Base-by-base conservation (phyloP, 2,113 vertebrate genomes). In the Trichechus manatus region DNA sequence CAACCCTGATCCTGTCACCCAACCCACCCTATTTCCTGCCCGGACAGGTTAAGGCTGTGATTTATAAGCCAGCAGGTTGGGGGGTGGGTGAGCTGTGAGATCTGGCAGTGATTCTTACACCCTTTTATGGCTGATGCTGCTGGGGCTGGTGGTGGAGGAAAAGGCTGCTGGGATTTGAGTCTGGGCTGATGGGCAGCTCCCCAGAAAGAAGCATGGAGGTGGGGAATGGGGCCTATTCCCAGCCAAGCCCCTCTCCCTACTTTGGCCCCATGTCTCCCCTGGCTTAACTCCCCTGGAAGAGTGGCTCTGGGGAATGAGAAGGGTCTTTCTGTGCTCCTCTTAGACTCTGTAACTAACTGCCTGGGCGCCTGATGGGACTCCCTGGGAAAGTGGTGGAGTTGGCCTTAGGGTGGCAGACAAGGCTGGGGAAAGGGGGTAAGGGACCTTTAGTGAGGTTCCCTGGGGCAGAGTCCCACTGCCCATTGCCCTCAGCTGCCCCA, bases 81-180 rank as follows among this genome's bases (percentile, higher is more conserved):
- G 77, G 31, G 36, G 50, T 74, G 31, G 36, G 44, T 74, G 86
- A 68, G 47, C 74, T 27, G 25, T 8, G 72, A 64, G 74, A 33
- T 14, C 42, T 15, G 25, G 11, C 61, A 5, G 82, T 11, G 50
- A 77, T 25, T 75, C 70, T 81, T 50, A 85, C 56, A 80, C 81
- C 56, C 92, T 89, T 92, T 96, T 92, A 81, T 94, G 89, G 89
- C 91, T 63, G 82, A 42, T 10, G 64, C 88, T 31, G 50, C 1
- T 0, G 85, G 89, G 84, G n/a, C 25, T 66, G 66, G 29, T 20
- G 61, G 63, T 33, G 64, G 85, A 61, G 75, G 84, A 74, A 70
- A 75, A 84, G 9, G 53, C 75, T 11, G 64, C 84, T 19, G 20
- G 61, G 63, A 50, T 80, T 11, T 77, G 53, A 61, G 25, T 27